These are phyloP conservation scores for Rhabditoides inermis DNA, from an alignment of 2,888 invertebrate genomes.

Conservation along the genomic window DNA sequence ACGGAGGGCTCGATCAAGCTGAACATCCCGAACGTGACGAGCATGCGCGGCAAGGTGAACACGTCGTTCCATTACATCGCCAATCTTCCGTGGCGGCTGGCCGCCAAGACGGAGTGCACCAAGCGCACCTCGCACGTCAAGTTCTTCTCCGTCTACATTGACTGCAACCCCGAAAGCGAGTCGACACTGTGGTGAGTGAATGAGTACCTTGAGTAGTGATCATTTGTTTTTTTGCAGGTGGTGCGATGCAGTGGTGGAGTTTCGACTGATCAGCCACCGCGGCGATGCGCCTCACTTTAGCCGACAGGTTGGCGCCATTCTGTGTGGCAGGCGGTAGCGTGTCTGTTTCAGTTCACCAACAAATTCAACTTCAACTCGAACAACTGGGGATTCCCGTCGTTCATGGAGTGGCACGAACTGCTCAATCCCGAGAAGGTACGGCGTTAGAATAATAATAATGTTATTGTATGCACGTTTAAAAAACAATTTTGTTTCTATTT, in stretches of 20 bases:
- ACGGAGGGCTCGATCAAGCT: slow-evolving; percentile 34
- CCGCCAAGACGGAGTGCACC: slow-evolving; percentile 48
- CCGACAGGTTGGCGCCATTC: slow-evolving; percentile 12
- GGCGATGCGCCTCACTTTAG: slow-evolving; percentile 20
- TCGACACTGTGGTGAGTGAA: slow-evolving; percentile 49
- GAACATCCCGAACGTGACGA: slow-evolving; percentile 29
- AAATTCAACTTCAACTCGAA: slow-evolving; percentile 49
- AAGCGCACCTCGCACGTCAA: slow-evolving; percentile 41
- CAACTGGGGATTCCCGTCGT: slow-evolving; percentile 51
- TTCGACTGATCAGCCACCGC: slow-evolving; percentile 23
- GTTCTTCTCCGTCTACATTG: slow-evolving; percentile 50
- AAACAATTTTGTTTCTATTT: not conserved
- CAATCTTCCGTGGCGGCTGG: slow-evolving; percentile 45
- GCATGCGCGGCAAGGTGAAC: slow-evolving; percentile 28
- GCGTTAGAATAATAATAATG: too few relatives aligned
- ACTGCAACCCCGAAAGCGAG: slow-evolving; percentile 50
- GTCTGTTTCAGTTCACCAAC: slow-evolving; percentile 40
- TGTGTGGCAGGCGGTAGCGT: not conserved
- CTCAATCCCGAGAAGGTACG: slow-evolving; percentile 20
- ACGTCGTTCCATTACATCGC: slow-evolving; percentile 35
- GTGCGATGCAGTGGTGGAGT: slow-evolving; percentile 43
- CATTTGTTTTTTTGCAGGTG: too few relatives aligned
- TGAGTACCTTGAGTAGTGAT: too few relatives aligned
- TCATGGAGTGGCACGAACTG: slow-evolving; percentile 46
- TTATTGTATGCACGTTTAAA: not conserved